Evolutionary conservation across 2,888 invertebrate genomes (phyloP), one percentile per base, ranked within the genome.

Genomic region (Leptinotarsa tumamoca): DNA sequence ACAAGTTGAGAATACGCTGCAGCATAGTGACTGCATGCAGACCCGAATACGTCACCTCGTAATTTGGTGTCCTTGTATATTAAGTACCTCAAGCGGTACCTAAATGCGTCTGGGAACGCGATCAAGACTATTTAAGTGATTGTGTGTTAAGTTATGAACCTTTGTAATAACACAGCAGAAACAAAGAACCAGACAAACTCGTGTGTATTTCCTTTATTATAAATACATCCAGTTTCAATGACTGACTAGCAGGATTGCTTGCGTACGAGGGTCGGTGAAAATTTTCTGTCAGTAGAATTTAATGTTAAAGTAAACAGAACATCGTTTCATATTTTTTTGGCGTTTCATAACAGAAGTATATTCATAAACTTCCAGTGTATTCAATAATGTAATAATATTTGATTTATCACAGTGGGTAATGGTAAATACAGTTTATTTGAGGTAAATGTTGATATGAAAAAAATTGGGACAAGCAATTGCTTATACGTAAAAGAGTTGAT

Each of bases 201-300:
- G 66, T 54, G 66, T 72, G 79, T 74, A 80, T 83, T 84, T 84
- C 84, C 84, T 84, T 83, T 79, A 84, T 83, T 83, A 83, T 78
- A 70, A 74, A 74, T 72, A 77, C 74, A 70, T 73, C 72, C 77
- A 63, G 27, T 63, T 58, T 58, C 58, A 58, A 58, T 58, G 58
- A 58, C 63, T 63, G 63, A 10, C 10, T 33, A 63, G 33, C n/a
- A 43, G 33, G 63, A 33, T 43, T 63, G 63, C 17, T 63, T 14
- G 17, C n/a, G 18, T 63, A 63, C 63, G 63, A 63, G 43, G 63
- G n/a, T 17, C 17, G 63, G 33, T n/a, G 33, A 33, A 33, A n/a
- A 43, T 17, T 63, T 14, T 58, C 56, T 56, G 18, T 18, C 58
- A 52, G 17, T n/a, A n/a, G 17, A 17, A 13, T 17, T 5, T 4